Evolutionary conservation across 2,797 vertebrate genomes (phyloP).

Genomic region (Pachyuromys duprasi): DNA sequence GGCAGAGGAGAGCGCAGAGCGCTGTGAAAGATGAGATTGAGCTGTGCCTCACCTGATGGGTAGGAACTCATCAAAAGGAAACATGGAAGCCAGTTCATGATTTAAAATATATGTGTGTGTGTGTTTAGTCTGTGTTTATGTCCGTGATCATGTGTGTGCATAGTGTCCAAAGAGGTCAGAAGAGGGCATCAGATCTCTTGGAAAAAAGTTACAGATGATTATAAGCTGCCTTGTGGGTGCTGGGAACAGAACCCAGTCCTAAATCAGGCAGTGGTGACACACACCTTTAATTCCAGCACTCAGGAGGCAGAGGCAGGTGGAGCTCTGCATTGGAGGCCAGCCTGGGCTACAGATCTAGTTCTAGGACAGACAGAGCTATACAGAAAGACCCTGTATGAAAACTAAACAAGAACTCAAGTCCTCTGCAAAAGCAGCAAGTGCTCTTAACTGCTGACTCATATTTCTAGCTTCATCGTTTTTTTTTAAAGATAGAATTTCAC

Average conservation of each 20-base stretch:
- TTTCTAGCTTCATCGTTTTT: not conserved
- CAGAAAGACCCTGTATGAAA: not conserved
- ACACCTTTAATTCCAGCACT: not conserved
- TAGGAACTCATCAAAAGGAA: not conserved
- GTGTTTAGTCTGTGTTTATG: not conserved
- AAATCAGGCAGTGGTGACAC: not conserved
- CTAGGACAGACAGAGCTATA: too few species aligned
- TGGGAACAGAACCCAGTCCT: not conserved
- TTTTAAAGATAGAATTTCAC: not conserved
- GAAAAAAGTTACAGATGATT: not conserved
- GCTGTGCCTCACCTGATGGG: not conserved
- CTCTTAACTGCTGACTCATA: not conserved
- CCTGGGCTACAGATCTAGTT: not conserved
- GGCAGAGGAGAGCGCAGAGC: not conserved
- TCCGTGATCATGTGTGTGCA: not conserved
- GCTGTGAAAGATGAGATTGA: not conserved
- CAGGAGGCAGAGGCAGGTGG: not conserved
- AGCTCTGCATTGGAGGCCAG: not conserved
- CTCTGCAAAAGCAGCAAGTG: not conserved
- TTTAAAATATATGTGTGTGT: not conserved
- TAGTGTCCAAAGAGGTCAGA: not conserved
- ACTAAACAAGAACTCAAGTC: not conserved
- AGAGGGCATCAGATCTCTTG: not conserved
- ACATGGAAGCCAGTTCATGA: not conserved
- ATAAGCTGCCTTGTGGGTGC: not conserved